Base-by-base conservation (phyloP, 92 coral and sea anemone species). In the Umimayanthus kanabou region DNA sequence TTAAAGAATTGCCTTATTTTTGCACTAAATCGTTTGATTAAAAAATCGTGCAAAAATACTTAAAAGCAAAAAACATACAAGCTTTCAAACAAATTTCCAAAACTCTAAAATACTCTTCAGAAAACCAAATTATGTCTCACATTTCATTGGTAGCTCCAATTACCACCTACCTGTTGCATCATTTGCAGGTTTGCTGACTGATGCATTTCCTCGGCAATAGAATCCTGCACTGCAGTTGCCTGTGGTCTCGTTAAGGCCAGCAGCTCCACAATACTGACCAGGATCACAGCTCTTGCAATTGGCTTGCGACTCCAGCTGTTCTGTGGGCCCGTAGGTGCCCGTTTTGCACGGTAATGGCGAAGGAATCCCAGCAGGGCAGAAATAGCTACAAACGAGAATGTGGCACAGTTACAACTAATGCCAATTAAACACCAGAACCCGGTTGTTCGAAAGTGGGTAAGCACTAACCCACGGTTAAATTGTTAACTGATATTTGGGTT, bases 161-260 rank as follows among this genome's bases (percentile, higher is more conserved):
- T 57, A 4, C 55, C 65, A 83, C 98, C 81, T 80, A 95, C 99
- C 99, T 91, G 99, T 94, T 33, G 66, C 81, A 69, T 91, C 98
- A 37, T 95, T 96, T 2, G 94, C 85, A 22, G 99, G 99, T 81
- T 89, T 91, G 55, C 88, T 84, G 2, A 92, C 95, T 11, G 99
- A 94, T 26, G 99, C 98, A 88, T 94, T 97, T 23, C 92, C 92
- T 69, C 91, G 89, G 88, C 99, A 97, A 81, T 95, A 97, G 85
- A 82, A 97, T 3, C 99, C 98, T 73, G 94, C 96, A 79, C 97
- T 92, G 80, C 99, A 97, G 92, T 97, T 97, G 22, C 98, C 99
- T 61, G 99, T 88, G 18, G 98, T 96, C 39, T 87, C 70, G 84
- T 97, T 94, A 29, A 95, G 93, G 6, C 99, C 99, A 22, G 92